These are phyloP conservation scores for Cheilosia scutellata DNA, from an alignment of 2,888 invertebrate genomes.

Conservation along the genomic window DNA sequence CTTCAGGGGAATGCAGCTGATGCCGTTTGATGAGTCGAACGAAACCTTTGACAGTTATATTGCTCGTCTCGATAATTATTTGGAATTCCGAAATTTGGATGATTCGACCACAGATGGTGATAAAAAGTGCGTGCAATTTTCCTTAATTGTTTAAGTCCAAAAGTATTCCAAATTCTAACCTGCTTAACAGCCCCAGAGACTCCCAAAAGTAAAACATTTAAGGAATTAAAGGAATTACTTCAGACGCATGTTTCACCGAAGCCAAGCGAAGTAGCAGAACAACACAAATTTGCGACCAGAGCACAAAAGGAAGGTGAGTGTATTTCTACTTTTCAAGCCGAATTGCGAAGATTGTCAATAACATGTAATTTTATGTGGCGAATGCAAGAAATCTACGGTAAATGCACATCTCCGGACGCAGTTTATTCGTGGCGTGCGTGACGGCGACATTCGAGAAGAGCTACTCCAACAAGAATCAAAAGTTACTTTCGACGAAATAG, in stretches of 20 bases:
- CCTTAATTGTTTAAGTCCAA: conserved; percentile 28
- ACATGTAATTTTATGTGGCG: conserved; percentile 4
- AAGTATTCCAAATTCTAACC: conserved; percentile 11
- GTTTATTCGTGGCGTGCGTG: conserved; percentile 1
- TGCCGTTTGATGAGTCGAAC: background rate
- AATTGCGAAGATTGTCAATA: conserved; percentile 3
- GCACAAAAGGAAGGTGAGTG: background rate
- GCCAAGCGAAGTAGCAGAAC: too few species aligned
- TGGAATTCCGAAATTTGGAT: background rate
- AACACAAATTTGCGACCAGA: too few species aligned
- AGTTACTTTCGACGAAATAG: too few species aligned
- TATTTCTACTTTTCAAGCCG: conserved; percentile 2
- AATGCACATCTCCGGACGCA: background rate
- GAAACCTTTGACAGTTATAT: conserved; percentile 12
- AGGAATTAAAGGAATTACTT: conserved; percentile 12
- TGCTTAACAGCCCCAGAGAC: conserved; percentile 26
- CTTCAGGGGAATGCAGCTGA: conserved; percentile 1
- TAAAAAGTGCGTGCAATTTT: conserved; percentile 12
- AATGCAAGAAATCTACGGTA: background rate
- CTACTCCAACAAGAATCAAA: conserved; percentile 1
- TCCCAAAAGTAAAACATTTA: conserved; percentile 26
- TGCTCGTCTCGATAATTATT: conserved; percentile 5
- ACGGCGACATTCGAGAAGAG: conserved; percentile 6
- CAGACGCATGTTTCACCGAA: too few species aligned
- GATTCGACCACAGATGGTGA: background rate